These are phyloP conservation scores for Pardalotus punctatus DNA, from an alignment of 2,113 vertebrate species.

Conservation along the genomic window DNA sequence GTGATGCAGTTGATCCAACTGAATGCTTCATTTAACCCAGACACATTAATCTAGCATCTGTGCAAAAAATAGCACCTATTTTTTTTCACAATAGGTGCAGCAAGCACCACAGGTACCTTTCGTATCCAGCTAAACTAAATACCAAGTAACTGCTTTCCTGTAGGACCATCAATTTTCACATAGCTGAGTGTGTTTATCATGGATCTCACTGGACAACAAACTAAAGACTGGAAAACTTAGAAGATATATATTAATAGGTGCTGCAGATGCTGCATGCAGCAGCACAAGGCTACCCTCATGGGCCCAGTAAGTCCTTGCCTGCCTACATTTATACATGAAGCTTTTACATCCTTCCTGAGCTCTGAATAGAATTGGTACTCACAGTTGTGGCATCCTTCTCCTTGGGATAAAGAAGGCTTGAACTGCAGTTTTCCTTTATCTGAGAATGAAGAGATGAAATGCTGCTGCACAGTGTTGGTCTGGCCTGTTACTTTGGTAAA, in stretches of 20 bases:
- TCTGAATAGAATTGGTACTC: background rate
- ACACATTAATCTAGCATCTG: background rate
- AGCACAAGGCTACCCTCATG: background rate
- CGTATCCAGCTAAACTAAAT: background rate
- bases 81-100: background rate
- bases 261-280: background rate
- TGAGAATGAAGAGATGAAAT: background rate
- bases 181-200: background rate
- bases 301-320: background rate
- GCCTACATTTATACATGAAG: too few relatives aligned
- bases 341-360: background rate
- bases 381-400: background rate
- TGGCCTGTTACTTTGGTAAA: background rate
- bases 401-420: background rate
- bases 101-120: background rate
- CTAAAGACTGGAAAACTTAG: background rate
- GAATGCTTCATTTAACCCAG: background rate
- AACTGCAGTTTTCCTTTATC: background rate
- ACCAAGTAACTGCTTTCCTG: background rate
- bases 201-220: background rate
- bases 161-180: background rate
- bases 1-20: background rate
- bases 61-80: fast-evolving
- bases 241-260: background rate
- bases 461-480: background rate